phyloP scores from a whole-genome alignment of 2,888 invertebrate genomes.

The Oasisia sp. region DNA sequence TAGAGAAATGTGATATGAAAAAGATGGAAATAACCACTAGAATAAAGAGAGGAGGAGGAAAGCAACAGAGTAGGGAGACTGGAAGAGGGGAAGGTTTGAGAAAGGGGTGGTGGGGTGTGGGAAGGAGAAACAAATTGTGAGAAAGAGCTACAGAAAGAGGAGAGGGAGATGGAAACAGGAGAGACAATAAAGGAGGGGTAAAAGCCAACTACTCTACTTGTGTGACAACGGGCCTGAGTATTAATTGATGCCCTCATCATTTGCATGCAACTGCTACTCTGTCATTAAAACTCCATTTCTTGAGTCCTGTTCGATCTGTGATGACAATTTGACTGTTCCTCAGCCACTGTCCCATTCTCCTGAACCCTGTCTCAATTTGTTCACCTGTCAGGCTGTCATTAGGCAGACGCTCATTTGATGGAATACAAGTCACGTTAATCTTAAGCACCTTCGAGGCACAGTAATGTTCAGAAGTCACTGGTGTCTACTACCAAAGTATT shows the following conservation, averaged over 20 bases:
- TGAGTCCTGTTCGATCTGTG: background rate
- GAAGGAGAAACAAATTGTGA: too few relatives aligned
- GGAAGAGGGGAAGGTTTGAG: too few relatives aligned
- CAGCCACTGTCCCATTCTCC: background rate
- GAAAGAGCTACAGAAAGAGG: background rate
- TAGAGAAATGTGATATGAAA: background rate
- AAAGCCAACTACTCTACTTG: background rate
- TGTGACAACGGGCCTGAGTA: background rate
- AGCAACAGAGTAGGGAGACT: too few relatives aligned
- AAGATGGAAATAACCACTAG: background rate
- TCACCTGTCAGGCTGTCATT: background rate
- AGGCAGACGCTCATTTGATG: background rate
- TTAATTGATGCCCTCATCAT: conserved; percentile 10
- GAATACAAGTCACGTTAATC: conserved; percentile 1
- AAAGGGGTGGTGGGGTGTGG: too few relatives aligned
- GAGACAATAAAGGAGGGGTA: background rate
- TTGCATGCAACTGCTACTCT: background rate
- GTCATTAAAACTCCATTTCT: background rate
- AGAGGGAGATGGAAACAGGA: background rate
- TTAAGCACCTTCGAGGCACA: background rate
- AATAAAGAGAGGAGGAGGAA: too few relatives aligned
- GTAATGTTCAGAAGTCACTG: background rate
- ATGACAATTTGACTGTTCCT: conserved; percentile 3
- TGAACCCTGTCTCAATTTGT: conserved; percentile 6
- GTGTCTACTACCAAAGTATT: background rate